These are phyloP conservation scores for Agonopterix subpropinquella DNA, from an alignment of 2,888 invertebrate species.

Conservation along the genomic window DNA sequence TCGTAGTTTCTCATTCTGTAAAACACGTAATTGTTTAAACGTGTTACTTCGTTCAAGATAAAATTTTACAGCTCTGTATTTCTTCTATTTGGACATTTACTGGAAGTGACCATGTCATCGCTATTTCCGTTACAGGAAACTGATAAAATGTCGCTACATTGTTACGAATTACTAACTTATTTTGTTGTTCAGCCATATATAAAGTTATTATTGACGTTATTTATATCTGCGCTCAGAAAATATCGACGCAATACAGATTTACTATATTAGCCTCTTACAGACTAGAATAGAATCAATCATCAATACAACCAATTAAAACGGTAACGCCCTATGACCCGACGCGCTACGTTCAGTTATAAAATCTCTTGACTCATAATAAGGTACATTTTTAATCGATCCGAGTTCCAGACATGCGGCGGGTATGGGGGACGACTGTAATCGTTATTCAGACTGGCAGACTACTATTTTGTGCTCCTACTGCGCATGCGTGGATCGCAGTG, in stretches of 20 bases:
- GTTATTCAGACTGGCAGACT: slow-evolving; percentile 63
- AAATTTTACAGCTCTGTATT: too few species aligned
- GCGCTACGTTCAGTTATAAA: not conserved
- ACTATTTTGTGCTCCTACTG: slow-evolving; percentile 43
- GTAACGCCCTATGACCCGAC: slow-evolving; percentile 1
- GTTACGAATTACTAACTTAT: too few species aligned
- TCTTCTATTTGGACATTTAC: not conserved
- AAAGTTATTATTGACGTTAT: too few species aligned
- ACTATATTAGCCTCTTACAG: not conserved
- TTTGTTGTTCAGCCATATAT: too few species aligned
- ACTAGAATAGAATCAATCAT: slow-evolving; percentile 9
- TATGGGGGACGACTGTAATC: slow-evolving; percentile 56
- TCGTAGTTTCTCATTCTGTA: too few species aligned
- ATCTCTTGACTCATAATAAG: slow-evolving; percentile 20
- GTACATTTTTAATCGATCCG: slow-evolving; percentile 32
- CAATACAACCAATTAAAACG: not conserved
- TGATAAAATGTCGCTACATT: not conserved
- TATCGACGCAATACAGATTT: too few species aligned
- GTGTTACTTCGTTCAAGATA: too few species aligned
- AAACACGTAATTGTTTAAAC: too few species aligned
- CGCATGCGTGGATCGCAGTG: slow-evolving; percentile 58
- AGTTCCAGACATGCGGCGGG: slow-evolving; percentile 50
- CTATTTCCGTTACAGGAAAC: slow-evolving; percentile 13
- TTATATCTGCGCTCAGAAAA: too few species aligned
- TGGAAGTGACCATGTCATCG: slow-evolving; percentile 9